A percentile compares a stretch with the other conserved stretches of the same genome.
Evolutionary conservation across 2,888 invertebrate species (phyloP).

Genomic region (Spilosoma lubricipeda): DNA sequence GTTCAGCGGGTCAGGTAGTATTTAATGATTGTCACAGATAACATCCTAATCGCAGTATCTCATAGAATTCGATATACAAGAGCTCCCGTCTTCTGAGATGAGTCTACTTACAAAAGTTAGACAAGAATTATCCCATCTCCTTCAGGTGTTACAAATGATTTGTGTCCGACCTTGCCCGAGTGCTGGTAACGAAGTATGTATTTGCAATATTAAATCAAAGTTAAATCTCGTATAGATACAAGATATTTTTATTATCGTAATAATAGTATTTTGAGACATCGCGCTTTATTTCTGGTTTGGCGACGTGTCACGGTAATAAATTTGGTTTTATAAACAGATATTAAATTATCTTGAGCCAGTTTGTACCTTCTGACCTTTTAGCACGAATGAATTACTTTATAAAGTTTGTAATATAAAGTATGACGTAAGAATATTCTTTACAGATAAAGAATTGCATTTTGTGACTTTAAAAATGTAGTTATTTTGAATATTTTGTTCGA

Average conservation of each 20-base stretch:
- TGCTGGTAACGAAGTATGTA: neutral
- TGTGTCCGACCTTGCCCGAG: neutral
- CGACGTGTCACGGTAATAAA: constrained; percentile 8
- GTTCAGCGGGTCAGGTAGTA: too few relatives aligned
- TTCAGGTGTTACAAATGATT: neutral
- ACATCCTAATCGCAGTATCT: neutral
- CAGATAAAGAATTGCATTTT: neutral
- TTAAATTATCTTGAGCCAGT: neutral
- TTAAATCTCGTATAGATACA: neutral
- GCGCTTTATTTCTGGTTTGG: constrained; percentile 7
- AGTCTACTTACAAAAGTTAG: neutral
- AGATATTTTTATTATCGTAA: neutral
- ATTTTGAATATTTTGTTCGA: neutral
- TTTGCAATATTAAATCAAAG: neutral
- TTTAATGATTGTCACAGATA: neutral
- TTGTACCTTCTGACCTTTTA: neutral
- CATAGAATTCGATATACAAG: neutral
- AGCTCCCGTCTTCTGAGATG: neutral
- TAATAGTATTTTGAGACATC: constrained; percentile 5
- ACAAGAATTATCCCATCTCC: neutral
- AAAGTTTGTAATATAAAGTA: neutral
- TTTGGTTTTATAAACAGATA: neutral
- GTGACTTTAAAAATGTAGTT: neutral
- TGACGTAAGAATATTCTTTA: neutral
- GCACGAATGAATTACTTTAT: neutral